phyloP scores from a whole-genome alignment of 2,797 vertebrate species.

The Periophthalmus magnuspinnatus region DNA sequence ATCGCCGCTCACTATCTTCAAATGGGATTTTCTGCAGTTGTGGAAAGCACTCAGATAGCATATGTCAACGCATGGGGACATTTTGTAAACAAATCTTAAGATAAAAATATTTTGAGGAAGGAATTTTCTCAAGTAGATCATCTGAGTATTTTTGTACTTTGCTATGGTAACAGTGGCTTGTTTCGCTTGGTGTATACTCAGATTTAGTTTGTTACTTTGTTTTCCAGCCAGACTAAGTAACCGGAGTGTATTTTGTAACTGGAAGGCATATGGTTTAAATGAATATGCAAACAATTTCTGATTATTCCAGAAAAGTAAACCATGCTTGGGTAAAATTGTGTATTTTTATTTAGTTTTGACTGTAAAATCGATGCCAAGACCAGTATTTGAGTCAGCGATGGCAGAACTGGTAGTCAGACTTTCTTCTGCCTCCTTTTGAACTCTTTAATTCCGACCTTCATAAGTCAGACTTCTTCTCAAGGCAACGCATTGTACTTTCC shows the following conservation, averaged over 20 bases:
- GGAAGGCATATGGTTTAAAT: not conserved
- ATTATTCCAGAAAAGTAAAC: too few species aligned
- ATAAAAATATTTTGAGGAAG: not conserved
- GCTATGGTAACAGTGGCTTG: not conserved
- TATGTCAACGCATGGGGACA: not conserved
- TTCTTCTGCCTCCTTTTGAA: not conserved
- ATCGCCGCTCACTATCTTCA: constrained; percentile 17
- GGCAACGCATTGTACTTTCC: constrained; percentile 13
- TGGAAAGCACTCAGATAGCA: not conserved
- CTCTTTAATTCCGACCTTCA: not conserved
- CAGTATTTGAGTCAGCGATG: not conserved
- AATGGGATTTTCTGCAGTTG: constrained; percentile 5
- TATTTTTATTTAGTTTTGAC: not conserved
- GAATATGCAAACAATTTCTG: too few species aligned
- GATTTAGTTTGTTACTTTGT: not conserved
- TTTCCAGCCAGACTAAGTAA: too few species aligned
- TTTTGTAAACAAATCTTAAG: not conserved
- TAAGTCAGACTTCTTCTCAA: constrained; percentile 6
- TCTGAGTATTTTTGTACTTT: not conserved
- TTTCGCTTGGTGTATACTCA: not conserved
- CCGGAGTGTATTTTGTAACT: not conserved
- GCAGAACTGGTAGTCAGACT: not conserved
- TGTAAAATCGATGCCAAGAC: not conserved
- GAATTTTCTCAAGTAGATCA: constrained; percentile 14
- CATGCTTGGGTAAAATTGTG: not conserved